Conservation (phyloP, 2,113 vertebrate species). For the Leptosomus discolor region DNA sequence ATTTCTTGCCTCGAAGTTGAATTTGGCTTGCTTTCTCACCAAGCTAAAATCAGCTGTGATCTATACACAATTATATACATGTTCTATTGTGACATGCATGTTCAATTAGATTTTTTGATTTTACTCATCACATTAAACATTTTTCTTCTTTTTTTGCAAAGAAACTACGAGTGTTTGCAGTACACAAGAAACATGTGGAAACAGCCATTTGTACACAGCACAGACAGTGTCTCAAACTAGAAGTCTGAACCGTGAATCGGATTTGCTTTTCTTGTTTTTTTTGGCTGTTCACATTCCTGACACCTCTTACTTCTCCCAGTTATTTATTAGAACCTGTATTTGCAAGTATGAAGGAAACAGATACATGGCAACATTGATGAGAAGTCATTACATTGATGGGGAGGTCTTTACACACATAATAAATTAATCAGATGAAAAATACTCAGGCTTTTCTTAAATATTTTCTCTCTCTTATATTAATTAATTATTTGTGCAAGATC, state of each 20-base stretch:
- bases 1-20: not conserved
- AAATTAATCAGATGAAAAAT: not conserved
- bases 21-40: not conserved
- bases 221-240: not conserved
- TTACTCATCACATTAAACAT: not conserved
- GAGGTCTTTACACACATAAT: not conserved
- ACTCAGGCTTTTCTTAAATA: not conserved
- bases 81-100: not conserved
- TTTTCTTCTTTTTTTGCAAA: not conserved
- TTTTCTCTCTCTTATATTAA: not conserved
- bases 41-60: not conserved
- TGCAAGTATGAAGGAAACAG: not conserved
- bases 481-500: not conserved
- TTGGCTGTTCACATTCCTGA: not conserved
- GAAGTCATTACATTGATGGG: not conserved
- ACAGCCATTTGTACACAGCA: not conserved
- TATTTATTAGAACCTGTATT: not conserved
- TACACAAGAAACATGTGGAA: not conserved
- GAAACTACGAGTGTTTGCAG: not conserved
- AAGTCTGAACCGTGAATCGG: not conserved
- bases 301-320: not conserved
- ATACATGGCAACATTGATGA: not conserved
- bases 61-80: rapidly evolving
- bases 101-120: not conserved
- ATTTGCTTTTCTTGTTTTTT: not conserved